phyloP scores from a whole-genome alignment of 2,888 invertebrate species.

The Leptothorax acervorum region DNA sequence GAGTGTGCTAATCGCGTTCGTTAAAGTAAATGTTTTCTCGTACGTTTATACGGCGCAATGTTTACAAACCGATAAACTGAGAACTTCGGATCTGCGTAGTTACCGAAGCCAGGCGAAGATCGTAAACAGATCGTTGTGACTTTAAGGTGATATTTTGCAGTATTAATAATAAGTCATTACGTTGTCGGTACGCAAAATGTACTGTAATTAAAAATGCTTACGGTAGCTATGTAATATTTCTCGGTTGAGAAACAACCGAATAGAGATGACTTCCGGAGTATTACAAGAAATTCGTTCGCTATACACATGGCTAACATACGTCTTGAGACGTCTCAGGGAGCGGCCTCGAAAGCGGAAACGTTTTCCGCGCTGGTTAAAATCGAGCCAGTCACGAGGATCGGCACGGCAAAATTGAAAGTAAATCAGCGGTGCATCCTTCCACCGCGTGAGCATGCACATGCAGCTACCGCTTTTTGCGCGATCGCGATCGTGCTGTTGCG shows the following conservation, averaged over 20 bases:
- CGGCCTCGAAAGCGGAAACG: neutral
- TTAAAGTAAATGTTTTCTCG: conserved; percentile 27
- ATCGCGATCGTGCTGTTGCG: conserved; percentile 10
- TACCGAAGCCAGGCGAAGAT: neutral
- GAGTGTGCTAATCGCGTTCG: conserved; percentile 40
- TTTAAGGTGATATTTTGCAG: neutral
- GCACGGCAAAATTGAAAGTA: neutral
- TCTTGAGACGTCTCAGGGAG: neutral
- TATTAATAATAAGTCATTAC: neutral
- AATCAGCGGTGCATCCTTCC: neutral
- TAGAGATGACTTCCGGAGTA: neutral
- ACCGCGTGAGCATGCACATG: neutral
- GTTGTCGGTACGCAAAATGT: neutral
- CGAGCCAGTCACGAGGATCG: neutral
- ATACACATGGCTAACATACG: neutral
- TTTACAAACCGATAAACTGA: conserved; percentile 1
- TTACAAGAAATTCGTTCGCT: neutral
- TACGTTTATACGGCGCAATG: neutral
- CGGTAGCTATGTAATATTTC: neutral
- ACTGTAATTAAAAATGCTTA: neutral
- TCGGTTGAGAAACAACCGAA: neutral
- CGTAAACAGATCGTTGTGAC: neutral
- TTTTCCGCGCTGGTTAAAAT: neutral
- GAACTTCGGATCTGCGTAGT: conserved; percentile 25
- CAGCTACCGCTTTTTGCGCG: conserved; percentile 15